These are phyloP conservation scores for Cavia aperea DNA, from an alignment of 2,113 vertebrate species.

Conservation along the genomic window DNA sequence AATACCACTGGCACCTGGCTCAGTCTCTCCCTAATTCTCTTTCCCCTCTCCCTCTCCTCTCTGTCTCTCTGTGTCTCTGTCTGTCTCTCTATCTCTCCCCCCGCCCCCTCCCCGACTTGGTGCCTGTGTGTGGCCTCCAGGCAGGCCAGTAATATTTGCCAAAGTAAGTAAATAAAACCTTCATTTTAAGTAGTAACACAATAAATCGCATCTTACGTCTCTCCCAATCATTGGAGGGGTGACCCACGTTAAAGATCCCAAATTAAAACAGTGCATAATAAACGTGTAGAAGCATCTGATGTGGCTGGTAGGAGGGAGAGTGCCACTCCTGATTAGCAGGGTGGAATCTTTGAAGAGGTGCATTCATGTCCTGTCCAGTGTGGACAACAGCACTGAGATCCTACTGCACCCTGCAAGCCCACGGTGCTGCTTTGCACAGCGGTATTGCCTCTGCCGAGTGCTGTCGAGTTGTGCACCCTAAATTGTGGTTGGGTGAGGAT, in stretches of 20 bases:
- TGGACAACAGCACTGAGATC: rapidly evolving
- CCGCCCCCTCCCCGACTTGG: too few species aligned
- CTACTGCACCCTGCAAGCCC: not conserved
- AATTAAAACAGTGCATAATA: not conserved
- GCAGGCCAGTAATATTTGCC: not conserved
- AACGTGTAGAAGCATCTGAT: not conserved
- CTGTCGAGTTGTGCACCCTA: not conserved
- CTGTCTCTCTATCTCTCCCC: too few species aligned
- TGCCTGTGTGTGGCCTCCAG: not conserved
- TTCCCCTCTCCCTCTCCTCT: too few species aligned
- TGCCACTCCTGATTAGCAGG: not conserved
- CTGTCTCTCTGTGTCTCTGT: too few species aligned
- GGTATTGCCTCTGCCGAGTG: not conserved
- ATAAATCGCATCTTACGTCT: not conserved
- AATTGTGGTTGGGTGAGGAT: not conserved
- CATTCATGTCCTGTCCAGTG: not conserved
- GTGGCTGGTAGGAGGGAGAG: not conserved
- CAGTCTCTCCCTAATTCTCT: too few species aligned
- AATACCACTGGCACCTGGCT: too few species aligned
- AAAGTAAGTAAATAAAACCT: not conserved
- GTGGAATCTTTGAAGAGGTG: not conserved
- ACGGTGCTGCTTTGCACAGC: too few species aligned
- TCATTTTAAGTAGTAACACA: not conserved
- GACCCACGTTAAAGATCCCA: not conserved
- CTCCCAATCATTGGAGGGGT: not conserved